phyloP scores from a whole-genome alignment of 2,888 invertebrate species.

The Urechis unicinctus region DNA sequence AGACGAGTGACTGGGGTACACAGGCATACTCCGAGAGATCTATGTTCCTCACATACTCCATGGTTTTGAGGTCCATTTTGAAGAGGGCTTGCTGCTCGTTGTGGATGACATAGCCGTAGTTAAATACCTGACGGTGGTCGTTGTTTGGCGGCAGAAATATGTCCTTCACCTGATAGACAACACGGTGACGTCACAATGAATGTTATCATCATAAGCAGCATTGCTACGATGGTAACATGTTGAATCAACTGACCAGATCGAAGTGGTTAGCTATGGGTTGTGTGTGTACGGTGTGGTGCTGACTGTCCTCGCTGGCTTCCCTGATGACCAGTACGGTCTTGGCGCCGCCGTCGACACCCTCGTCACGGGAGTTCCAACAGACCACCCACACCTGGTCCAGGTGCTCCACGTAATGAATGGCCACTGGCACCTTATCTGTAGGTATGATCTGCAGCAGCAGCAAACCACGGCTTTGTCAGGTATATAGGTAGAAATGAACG shows the following conservation, averaged over 20 bases:
- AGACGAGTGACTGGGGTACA: conserved; percentile 64
- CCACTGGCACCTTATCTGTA: conserved; percentile 67
- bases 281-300: conserved; percentile 60
- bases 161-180: conserved; percentile 39
- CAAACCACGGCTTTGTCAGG: too few relatives aligned
- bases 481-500: too few relatives aligned
- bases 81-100: conserved; percentile 67
- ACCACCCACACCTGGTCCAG: conserved; percentile 71
- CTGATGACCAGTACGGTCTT: conserved; percentile 68
- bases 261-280: conserved; percentile 70
- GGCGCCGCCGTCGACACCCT: conserved; percentile 54
- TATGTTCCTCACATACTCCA: conserved; percentile 66
- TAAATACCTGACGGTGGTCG: conserved; percentile 58
- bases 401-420: conserved; percentile 64
- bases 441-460: conserved; percentile 57
- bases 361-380: conserved; percentile 66
- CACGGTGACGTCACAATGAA: neutral
- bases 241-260: conserved; percentile 57
- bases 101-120: conserved; percentile 70
- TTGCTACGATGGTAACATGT: neutral
- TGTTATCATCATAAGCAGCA: neutral
- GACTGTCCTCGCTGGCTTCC: conserved; percentile 65
- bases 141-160: conserved; percentile 47
- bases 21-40: conserved; percentile 69
- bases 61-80: conserved; percentile 66